Evolutionary conservation across 2,113 vertebrate species (phyloP).

Genomic region (Forbesichthys papilliferus): DNA sequence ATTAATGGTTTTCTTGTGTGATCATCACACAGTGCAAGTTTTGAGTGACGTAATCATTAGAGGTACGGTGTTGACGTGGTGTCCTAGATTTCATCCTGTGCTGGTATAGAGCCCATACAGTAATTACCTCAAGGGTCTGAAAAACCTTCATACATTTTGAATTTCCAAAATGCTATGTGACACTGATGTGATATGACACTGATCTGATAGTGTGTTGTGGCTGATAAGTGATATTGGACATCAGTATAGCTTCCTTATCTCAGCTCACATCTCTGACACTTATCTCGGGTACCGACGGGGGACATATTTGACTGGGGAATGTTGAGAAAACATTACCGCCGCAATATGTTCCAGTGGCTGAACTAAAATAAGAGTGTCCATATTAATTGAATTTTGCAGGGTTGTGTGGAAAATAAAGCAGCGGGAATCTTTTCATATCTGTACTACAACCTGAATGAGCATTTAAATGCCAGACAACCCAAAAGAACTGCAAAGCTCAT

Average conservation of each 20-base stretch:
- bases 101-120: conserved; percentile 7
- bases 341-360: too few species aligned
- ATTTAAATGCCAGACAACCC: too few species aligned
- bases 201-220: not conserved
- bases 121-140: not conserved
- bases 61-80: conserved; percentile 58
- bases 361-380: too few species aligned
- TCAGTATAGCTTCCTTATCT: not conserved
- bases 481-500: too few species aligned
- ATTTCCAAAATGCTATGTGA: not conserved
- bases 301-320: not conserved
- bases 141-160: not conserved
- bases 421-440: too few species aligned
- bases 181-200: not conserved
- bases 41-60: conserved; percentile 52
- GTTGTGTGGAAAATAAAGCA: too few species aligned
- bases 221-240: not conserved
- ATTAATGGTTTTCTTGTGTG: conserved; percentile 15
- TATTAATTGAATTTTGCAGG: too few species aligned
- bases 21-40: conserved; percentile 23
- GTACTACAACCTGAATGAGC: too few species aligned
- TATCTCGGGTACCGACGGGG: not conserved
- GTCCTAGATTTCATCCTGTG: conserved; percentile 22
- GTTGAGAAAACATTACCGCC: too few species aligned
- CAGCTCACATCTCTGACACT: not conserved